Conservation (phyloP, 2,113 vertebrate species). For the Marmota monax region DNA sequence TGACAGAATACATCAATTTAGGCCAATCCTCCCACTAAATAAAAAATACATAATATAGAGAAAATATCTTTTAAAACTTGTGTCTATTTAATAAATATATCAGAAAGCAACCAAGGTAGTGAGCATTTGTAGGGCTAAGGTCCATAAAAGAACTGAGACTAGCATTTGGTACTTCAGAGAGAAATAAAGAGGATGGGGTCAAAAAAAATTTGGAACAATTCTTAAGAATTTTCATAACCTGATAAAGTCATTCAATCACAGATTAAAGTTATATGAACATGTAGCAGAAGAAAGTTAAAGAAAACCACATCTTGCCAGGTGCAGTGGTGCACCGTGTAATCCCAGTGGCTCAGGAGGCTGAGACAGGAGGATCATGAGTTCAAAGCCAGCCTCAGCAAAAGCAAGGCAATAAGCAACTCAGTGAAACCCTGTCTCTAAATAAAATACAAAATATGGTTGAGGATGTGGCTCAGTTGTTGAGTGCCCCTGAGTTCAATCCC, state of each 20-base stretch:
- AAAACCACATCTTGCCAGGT: neutral
- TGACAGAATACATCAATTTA: neutral
- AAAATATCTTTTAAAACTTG: neutral
- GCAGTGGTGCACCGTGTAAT: too few relatives aligned
- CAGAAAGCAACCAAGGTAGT: neutral
- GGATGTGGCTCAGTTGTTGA: too few relatives aligned
- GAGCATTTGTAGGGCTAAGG: neutral
- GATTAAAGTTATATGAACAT: neutral
- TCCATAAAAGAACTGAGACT: neutral
- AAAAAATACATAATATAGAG: neutral
- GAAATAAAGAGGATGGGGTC: neutral
- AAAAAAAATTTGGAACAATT: neutral
- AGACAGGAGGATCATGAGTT: too few relatives aligned
- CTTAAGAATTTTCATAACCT: too few relatives aligned
- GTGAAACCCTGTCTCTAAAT: too few relatives aligned
- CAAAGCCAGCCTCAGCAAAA: too few relatives aligned
- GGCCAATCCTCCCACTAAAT: neutral
- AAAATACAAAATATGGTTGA: too few relatives aligned
- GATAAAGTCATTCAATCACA: neutral
- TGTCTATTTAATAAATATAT: neutral
- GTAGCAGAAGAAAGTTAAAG: neutral
- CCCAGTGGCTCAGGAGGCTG: too few relatives aligned
- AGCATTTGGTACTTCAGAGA: neutral
- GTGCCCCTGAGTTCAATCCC: too few relatives aligned
- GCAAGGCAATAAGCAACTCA: too few relatives aligned